phyloP scores from a whole-genome alignment of 2,888 invertebrate genomes.

The Drosophila aldrichi region DNA sequence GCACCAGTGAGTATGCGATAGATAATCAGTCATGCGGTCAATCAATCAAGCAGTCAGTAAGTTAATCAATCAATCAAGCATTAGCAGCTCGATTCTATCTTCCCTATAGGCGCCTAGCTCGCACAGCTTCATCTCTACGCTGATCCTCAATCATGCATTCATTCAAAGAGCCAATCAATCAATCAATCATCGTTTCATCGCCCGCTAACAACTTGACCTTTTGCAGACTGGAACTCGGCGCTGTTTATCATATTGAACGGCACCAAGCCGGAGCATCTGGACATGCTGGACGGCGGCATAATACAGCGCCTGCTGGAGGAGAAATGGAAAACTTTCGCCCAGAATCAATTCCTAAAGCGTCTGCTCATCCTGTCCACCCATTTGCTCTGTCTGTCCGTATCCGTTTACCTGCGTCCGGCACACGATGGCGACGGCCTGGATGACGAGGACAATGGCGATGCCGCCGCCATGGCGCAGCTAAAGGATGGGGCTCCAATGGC shows the following conservation, averaged over 20 bases:
- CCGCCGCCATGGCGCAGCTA: constrained; percentile 48
- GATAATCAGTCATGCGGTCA: not conserved
- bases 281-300: constrained; percentile 99
- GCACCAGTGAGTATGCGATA: constrained; percentile 90
- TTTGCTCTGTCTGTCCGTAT: constrained; percentile 93
- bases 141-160: not conserved
- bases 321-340: constrained; percentile 99
- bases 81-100: too few relatives aligned
- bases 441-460: constrained; percentile 45
- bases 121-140: too few relatives aligned
- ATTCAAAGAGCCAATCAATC: not conserved
- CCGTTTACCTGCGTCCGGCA: constrained; percentile 95
- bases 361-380: constrained; percentile 95
- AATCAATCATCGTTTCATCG: too few relatives aligned
- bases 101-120: too few relatives aligned
- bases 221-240: constrained; percentile 98
- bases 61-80: not conserved
- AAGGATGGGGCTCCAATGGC: constrained; percentile 10
- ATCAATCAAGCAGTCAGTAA: not conserved
- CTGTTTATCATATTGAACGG: constrained; percentile 98
- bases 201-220: too few relatives aligned
- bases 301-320: constrained; percentile 98
- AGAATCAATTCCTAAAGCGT: constrained; percentile 96
- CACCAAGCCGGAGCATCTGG: constrained; percentile 98
- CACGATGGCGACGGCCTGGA: constrained; percentile 79